Evolutionary conservation across 2,888 invertebrate genomes (phyloP).

Genomic region (Julus scanicus): DNA sequence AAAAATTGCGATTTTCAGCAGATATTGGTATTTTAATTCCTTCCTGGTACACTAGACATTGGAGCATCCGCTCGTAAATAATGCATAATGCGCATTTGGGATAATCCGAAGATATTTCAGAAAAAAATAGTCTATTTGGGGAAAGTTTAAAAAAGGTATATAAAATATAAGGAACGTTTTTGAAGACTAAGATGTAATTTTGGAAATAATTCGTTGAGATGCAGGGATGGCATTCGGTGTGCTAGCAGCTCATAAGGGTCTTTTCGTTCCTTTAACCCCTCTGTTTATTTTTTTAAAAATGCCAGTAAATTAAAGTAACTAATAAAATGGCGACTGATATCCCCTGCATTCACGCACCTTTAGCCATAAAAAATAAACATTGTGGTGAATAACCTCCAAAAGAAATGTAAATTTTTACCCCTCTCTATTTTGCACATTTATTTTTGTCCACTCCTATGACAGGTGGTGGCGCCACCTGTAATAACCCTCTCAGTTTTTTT

Average conservation of each 20-base stretch:
- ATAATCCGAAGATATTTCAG: too few relatives aligned
- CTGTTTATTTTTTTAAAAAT: not conserved
- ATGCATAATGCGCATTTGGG: too few relatives aligned
- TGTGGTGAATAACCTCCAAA: conserved; percentile 14
- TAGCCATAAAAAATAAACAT: not conserved
- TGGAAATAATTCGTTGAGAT: too few relatives aligned
- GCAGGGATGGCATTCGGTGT: too few relatives aligned
- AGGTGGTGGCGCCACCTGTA: not conserved
- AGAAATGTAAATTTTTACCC: not conserved
- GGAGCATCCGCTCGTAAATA: too few relatives aligned
- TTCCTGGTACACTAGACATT: not conserved
- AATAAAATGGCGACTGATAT: not conserved
- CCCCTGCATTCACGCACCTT: not conserved
- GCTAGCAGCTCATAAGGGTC: too few relatives aligned
- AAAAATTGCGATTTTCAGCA: conserved; percentile 3
- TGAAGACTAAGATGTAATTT: too few relatives aligned
- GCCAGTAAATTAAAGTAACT: not conserved
- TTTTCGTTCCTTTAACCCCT: not conserved
- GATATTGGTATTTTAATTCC: not conserved
- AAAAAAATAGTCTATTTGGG: too few relatives aligned
- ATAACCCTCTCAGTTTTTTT: not conserved
- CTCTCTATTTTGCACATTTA: not conserved
- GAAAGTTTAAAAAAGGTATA: too few relatives aligned
- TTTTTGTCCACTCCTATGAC: not conserved
- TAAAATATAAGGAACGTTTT: too few relatives aligned